These are phyloP conservation scores for Aythya baeri DNA, from an alignment of 2,113 vertebrate species.

Conservation along the genomic window DNA sequence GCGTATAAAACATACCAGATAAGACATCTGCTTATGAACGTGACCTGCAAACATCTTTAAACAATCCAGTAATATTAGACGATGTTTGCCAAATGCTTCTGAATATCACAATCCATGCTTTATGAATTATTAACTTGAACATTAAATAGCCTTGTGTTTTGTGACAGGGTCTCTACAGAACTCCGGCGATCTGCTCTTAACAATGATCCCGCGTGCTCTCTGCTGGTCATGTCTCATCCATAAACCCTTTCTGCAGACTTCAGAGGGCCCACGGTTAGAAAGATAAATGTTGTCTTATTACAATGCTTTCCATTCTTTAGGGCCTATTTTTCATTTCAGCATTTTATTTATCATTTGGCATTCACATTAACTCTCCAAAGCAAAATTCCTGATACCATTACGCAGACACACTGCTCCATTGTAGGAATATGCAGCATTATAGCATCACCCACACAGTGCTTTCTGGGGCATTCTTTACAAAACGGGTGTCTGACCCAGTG, in stretches of 20 bases:
- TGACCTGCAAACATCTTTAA: constrained; percentile 8
- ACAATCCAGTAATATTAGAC: neutral
- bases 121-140: neutral
- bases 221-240: neutral
- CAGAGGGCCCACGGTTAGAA: neutral
- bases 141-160: rapidly evolving
- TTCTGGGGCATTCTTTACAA: constrained; percentile 1
- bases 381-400: neutral
- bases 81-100: constrained; percentile 1
- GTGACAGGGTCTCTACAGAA: neutral
- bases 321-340: constrained; percentile 4
- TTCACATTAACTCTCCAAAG: neutral
- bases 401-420: neutral
- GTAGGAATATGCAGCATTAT: neutral
- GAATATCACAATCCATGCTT: neutral
- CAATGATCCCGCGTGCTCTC: neutral
- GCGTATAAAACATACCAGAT: neutral
- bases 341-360: constrained; percentile 35
- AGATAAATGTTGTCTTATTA: neutral
- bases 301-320: neutral
- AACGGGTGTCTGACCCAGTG: neutral
- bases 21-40: neutral
- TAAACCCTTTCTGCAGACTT: neutral
- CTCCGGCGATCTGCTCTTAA: neutral
- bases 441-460: neutral